Evolutionary conservation across 2,888 invertebrate species (phyloP).

Genomic region (Tipula helvola): DNA sequence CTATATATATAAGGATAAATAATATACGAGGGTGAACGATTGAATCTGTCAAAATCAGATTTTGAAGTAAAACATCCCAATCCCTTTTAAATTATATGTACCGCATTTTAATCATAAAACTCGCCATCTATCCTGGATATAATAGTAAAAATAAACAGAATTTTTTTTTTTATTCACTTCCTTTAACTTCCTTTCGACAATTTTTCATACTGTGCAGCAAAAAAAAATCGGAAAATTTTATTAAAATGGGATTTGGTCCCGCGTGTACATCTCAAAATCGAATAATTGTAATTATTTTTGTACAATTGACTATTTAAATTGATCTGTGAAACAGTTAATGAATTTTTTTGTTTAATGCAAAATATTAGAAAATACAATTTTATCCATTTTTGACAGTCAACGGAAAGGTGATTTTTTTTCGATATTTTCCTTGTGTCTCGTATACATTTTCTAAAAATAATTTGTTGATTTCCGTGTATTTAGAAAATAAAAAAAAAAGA

Average conservation of each 20-base stretch:
- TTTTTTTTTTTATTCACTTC: not conserved
- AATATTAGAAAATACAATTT: not conserved
- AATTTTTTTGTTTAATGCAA: not conserved
- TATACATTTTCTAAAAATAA: not conserved
- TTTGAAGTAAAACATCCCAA: slow-evolving; percentile 1
- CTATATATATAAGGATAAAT: not conserved
- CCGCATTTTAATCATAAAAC: slow-evolving; percentile 6
- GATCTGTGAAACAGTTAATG: not conserved
- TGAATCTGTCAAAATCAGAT: slow-evolving; percentile 12
- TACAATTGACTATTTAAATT: not conserved
- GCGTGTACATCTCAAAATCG: not conserved
- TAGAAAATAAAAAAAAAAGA: not conserved
- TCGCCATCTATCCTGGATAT: not conserved
- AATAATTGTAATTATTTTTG: not conserved
- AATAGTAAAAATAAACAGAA: not conserved
- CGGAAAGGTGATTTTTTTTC: not conserved
- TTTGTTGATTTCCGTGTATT: not conserved
- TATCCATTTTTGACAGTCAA: not conserved
- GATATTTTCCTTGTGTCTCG: not conserved
- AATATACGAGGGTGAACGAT: slow-evolving; percentile 10
- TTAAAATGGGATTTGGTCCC: not conserved
- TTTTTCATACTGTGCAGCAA: not conserved
- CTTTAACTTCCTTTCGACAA: not conserved
- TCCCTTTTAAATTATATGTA: not conserved
- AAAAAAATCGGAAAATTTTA: not conserved